Evolutionary conservation across 2,113 vertebrate genomes (phyloP), one percentile per base, ranked within the genome.

Genomic region (Seriola rivoliana): DNA sequence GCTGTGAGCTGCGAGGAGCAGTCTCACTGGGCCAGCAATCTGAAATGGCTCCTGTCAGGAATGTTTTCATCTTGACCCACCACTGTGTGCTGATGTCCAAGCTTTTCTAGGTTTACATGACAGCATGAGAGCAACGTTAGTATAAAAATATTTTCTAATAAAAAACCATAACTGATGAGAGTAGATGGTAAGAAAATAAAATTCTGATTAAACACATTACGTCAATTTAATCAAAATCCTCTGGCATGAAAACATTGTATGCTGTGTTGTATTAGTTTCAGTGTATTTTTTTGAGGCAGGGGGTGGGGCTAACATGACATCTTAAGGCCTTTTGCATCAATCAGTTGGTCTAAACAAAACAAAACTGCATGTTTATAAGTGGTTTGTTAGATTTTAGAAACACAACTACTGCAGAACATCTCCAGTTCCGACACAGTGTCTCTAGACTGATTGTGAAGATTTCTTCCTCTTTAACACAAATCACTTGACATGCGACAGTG

Each of bases 11-110:
- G 70, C 44, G 63, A 21, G 69, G 40, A 82, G 58, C 79, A 59
- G 29, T 72, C 50, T 72, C 52, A 25, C 68, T 12, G 9, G 75
- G 62, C 80, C 77, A 85, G 46, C 67, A 84, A 74, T 85, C 69
- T 84, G 83, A 83, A 82, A 77, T 78, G 79, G 81, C 72, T 87
- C 71, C 84, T 78, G 69, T 72, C 46, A 81, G 88, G 78, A 91
- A 90, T 76, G 71, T 78, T 84, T 85, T 78, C 78, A 71, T 87
- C 65, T 77, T 67, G 46, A 52, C 44, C 65, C 32, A 0, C 62
- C 38, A 21, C 42, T 52, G 85, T 74, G 50, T 73, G 48, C 77
- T 75, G 38, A 78, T 78, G 63, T 81, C 36, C 69, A 69, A 64
- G 50, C 79, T 81, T 73, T 78, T 78, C 59, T 79, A 62, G 36